These are phyloP conservation scores for Dicyrtoma fusca DNA, from an alignment of 2,888 invertebrate species.

Conservation along the genomic window DNA sequence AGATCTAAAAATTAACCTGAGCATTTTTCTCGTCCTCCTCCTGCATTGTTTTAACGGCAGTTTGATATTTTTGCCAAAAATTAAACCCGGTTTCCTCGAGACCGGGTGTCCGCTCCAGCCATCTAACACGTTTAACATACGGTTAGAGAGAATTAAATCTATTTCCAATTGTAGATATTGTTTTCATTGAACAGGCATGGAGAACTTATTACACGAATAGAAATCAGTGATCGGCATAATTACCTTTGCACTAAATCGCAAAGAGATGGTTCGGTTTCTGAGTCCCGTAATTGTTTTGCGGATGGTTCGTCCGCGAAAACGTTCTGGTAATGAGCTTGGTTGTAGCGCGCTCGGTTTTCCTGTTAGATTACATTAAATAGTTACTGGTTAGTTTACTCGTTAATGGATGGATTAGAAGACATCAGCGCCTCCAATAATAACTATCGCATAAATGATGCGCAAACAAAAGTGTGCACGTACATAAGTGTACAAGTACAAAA, in stretches of 20 bases:
- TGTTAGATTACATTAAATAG: slow-evolving; percentile 60
- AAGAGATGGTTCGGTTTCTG: slow-evolving; percentile 83
- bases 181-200: too few relatives aligned
- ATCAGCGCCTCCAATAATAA: too few relatives aligned
- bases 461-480: too few relatives aligned
- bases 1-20: slow-evolving; percentile 61
- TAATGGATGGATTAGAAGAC: too few relatives aligned
- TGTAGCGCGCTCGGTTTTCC: slow-evolving; percentile 89
- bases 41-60: slow-evolving; percentile 73
- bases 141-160: too few relatives aligned
- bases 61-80: slow-evolving; percentile 91
- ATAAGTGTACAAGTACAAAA: too few relatives aligned
- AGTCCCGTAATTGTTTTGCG: slow-evolving; percentile 65
- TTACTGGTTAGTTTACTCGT: too few relatives aligned
- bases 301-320: slow-evolving; percentile 81
- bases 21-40: slow-evolving; percentile 69
- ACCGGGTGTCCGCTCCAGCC: slow-evolving; percentile 95
- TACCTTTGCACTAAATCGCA: slow-evolving; percentile 77
- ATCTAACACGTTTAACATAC: too few relatives aligned
- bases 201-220: too few relatives aligned
- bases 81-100: slow-evolving; percentile 81
- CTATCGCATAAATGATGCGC: too few relatives aligned
- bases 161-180: too few relatives aligned
- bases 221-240: too few relatives aligned
- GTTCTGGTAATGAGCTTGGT: slow-evolving; percentile 81